Evolutionary conservation across 1,140 invertebrate species (phyloP).

Genomic region (Aphelinus certus): DNA sequence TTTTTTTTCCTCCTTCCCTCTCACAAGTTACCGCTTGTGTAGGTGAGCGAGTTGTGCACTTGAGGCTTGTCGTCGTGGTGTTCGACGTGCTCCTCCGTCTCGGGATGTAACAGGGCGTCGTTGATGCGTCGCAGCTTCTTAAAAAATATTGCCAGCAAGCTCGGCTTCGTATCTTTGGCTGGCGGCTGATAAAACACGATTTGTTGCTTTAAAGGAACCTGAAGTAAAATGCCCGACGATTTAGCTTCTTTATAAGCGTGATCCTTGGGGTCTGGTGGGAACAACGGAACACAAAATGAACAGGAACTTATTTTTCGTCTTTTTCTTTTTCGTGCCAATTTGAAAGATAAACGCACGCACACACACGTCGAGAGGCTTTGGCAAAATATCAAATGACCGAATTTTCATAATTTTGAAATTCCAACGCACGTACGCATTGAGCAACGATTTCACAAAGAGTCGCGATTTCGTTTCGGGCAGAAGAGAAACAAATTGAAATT

Average conservation of each 20-base stretch:
- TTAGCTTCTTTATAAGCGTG: slow-evolving; percentile 31
- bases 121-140: slow-evolving; percentile 48
- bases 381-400: no score
- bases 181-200: slow-evolving; percentile 51
- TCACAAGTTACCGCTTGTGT: not conserved
- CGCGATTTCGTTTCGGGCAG: no score
- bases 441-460: no score
- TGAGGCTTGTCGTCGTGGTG: not conserved
- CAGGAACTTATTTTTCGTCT: no score
- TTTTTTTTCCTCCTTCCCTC: not conserved
- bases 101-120: slow-evolving; percentile 48
- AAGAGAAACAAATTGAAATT: no score
- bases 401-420: no score
- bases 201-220: slow-evolving; percentile 54
- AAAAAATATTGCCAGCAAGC: slow-evolving; percentile 47
- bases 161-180: slow-evolving; percentile 42
- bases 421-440: no score
- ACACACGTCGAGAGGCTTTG: no score
- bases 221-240: slow-evolving; percentile 43
- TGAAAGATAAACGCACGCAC: no score
- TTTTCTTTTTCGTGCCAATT: no score
- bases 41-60: slow-evolving; percentile 19
- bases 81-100: slow-evolving; percentile 24
- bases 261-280: slow-evolving; percentile 14
- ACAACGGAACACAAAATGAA: not conserved